Conservation (phyloP, 2,888 invertebrate genomes). For the Drosophila meridiana region DNA sequence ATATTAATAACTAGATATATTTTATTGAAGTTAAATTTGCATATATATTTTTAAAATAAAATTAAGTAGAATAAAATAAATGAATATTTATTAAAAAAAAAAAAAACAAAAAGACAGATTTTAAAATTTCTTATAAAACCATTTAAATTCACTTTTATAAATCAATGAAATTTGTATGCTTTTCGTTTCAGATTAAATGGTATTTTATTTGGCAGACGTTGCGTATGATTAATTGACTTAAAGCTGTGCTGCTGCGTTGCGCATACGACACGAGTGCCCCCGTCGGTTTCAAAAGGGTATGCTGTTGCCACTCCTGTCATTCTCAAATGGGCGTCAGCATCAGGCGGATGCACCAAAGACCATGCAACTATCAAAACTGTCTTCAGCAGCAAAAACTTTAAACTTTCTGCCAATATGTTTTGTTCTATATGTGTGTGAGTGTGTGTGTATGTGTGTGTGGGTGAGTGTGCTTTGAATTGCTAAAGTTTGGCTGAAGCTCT, state of each 20-base stretch:
- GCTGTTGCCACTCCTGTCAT: conserved; percentile 38
- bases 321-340: conserved; percentile 38
- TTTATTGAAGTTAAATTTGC: too few species aligned
- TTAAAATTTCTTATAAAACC: too few species aligned
- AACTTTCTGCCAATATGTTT: conserved; percentile 22
- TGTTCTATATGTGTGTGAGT: conserved; percentile 9
- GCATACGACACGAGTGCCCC: conserved; percentile 40
- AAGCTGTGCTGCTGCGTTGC: conserved; percentile 27
- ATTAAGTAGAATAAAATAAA: too few species aligned
- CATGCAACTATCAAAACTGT: conserved; percentile 70
- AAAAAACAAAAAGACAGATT: too few species aligned
- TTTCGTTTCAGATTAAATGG: not conserved
- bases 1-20: too few species aligned
- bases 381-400: conserved; percentile 61
- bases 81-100: too few species aligned
- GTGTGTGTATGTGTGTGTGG: conserved; percentile 28
- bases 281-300: not conserved
- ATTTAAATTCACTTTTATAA: not conserved
- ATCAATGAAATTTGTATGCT: not conserved
- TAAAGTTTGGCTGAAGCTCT: conserved; percentile 47
- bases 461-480: conserved; percentile 19
- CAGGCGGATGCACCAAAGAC: conserved; percentile 44
- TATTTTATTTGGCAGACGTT: conserved; percentile 37
- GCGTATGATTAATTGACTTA: conserved; percentile 63
- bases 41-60: too few species aligned